Percentiles rank a stretch among this genome's conserved stretches.
These are phyloP conservation scores for Pithys albifrons DNA, from an alignment of 2,113 vertebrate genomes.

Conservation along the genomic window DNA sequence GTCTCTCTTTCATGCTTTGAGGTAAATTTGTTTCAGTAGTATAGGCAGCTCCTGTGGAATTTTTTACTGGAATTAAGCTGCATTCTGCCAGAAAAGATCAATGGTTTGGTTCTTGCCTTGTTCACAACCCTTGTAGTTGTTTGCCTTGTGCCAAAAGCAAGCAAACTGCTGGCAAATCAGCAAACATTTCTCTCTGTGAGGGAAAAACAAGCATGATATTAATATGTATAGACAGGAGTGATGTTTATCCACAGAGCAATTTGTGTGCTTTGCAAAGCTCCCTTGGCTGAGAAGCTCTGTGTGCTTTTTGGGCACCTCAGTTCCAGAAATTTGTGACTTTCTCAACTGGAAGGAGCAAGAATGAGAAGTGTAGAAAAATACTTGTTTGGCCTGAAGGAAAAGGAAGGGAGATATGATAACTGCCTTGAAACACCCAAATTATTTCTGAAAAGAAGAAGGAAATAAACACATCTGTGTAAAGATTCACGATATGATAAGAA, in stretches of 20 bases:
- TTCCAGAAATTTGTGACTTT: neutral
- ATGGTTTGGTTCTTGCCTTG: neutral
- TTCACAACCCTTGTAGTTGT: neutral
- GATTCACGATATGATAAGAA: neutral
- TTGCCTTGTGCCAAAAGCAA: slow-evolving; percentile 6
- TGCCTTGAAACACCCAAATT: neutral
- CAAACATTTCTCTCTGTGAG: neutral
- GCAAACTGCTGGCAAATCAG: slow-evolving; percentile 30
- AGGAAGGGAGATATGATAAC: too few species aligned
- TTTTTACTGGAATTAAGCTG: slow-evolving; percentile 22
- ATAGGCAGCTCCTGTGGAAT: neutral
- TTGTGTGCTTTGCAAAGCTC: neutral
- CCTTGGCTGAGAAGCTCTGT: neutral
- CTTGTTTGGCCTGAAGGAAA: neutral
- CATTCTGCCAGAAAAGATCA: slow-evolving; percentile 9
- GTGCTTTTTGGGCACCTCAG: neutral
- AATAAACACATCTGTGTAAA: neutral
- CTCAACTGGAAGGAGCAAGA: neutral
- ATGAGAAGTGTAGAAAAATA: neutral
- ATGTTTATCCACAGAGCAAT: neutral
- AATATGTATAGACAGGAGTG: neutral
- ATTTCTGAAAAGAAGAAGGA: neutral
- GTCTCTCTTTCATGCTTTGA: neutral
- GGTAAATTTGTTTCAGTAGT: neutral
- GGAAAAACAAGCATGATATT: neutral